Conservation (phyloP, 1,140 invertebrate genomes). For the Conopomorpha cramerella region DNA sequence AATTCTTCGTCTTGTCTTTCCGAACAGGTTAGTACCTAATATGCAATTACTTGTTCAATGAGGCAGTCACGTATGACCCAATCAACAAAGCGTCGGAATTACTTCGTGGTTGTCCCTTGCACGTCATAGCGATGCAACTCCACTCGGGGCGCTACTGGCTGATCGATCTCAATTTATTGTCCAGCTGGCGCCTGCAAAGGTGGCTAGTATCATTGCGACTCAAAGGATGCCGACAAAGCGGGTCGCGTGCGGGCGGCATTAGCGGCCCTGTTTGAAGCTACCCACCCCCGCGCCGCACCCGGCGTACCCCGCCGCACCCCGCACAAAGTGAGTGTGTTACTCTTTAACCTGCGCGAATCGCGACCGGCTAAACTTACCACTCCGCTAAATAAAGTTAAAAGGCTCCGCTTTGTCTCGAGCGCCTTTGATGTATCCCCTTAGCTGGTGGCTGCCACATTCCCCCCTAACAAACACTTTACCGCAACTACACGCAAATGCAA, state of each 20-base stretch:
- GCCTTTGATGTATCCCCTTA: conserved; percentile 38
- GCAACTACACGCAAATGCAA: conserved; percentile 49
- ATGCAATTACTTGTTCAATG: no score
- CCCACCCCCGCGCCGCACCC: conserved; percentile 20
- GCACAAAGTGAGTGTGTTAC: conserved; percentile 58
- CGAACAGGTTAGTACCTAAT: no score
- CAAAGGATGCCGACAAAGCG: conserved; percentile 55
- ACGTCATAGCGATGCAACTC: no score
- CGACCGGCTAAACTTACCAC: conserved; percentile 60
- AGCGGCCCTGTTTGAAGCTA: conserved; percentile 30
- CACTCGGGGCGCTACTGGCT: no score
- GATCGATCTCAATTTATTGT: conserved; percentile 12
- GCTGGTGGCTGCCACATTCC: conserved; percentile 6
- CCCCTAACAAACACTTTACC: conserved; percentile 49
- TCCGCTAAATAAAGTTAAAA: conserved; percentile 61
- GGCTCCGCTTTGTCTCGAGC: conserved; percentile 55
- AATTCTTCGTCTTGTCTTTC: no score
- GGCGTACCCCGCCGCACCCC: conserved; percentile 15
- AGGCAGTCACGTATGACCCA: no score
- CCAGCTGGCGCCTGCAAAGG: conserved; percentile 7
- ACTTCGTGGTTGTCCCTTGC: no score
- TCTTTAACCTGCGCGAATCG: conserved; percentile 59
- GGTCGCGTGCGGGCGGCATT: conserved; percentile 38
- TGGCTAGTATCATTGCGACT: conserved; percentile 32
- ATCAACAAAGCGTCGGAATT: no score